Evolutionary conservation across 2,888 invertebrate species (phyloP).

Genomic region (Prionchulus punctatus): DNA sequence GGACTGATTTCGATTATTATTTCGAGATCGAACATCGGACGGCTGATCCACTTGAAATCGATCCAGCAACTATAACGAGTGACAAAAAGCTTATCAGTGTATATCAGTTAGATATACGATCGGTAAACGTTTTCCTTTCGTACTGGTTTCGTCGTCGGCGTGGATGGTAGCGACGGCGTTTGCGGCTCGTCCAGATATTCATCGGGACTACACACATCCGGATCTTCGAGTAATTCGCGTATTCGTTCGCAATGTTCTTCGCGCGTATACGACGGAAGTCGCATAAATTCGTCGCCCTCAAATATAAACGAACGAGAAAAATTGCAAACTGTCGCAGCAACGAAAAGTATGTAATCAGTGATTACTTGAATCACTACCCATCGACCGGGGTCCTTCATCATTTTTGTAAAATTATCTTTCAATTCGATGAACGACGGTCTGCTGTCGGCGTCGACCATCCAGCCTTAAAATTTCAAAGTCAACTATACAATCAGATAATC

Average conservation of each 20-base stretch:
- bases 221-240: conserved; percentile 59
- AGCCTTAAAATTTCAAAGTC: conserved; percentile 38
- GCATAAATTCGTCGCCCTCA: conserved; percentile 67
- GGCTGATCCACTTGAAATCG: no score
- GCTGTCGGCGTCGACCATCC: conserved; percentile 89
- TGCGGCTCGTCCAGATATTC: conserved; percentile 31
- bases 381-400: conserved; percentile 84
- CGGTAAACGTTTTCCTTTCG: neutral
- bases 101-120: neutral
- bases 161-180: neutral
- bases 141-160: neutral
- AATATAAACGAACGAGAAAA: neutral
- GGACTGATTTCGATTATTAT: no score
- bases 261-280: conserved; percentile 54
- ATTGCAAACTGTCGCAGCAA: neutral
- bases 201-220: conserved; percentile 50
- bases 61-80: no score
- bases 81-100: neutral
- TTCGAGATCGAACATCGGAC: no score
- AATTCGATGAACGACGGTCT: conserved; percentile 83
- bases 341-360: neutral
- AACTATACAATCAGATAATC: neutral
- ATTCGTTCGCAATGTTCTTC: conserved; percentile 67
- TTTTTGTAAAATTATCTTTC: conserved; percentile 70
- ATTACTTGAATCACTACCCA: conserved; percentile 59